These are phyloP conservation scores for Gymnosoma rotundatum DNA, from an alignment of 2,888 invertebrate genomes.

Conservation along the genomic window DNA sequence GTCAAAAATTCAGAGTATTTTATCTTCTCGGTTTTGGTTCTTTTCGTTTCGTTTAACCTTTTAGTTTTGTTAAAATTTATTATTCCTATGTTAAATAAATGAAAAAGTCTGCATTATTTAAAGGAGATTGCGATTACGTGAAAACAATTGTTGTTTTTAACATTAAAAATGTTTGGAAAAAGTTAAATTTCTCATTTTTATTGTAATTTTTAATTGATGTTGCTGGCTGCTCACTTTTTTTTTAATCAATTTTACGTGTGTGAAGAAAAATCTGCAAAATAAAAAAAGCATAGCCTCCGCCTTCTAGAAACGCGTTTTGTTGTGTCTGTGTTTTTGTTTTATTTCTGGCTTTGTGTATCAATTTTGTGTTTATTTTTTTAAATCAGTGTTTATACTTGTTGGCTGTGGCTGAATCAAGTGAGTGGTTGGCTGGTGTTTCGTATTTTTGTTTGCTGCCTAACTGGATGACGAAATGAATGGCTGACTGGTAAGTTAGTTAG, in stretches of 20 bases:
- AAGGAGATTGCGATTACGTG: constrained; percentile 5
- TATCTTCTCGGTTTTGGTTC: constrained; percentile 57
- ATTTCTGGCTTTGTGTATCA: constrained; percentile 44
- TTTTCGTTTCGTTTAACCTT: constrained; percentile 61
- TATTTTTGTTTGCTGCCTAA: constrained; percentile 37
- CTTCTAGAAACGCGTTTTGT: constrained; percentile 71
- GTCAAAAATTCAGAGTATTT: constrained; percentile 48
- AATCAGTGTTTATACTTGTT: constrained; percentile 58
- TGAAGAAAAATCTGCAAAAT: constrained; percentile 64
- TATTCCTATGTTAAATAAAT: constrained; percentile 55
- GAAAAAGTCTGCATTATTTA: constrained; percentile 23
- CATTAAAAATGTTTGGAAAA: constrained; percentile 44
- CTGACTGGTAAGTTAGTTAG: constrained; percentile 54
- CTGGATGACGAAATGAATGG: constrained; percentile 29
- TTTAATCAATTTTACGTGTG: constrained; percentile 63
- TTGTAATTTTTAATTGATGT: constrained; percentile 33
- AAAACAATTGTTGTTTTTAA: constrained; percentile 12
- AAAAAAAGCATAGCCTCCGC: constrained; percentile 66
- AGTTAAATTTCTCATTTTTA: constrained; percentile 32
- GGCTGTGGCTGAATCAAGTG: constrained; percentile 30
- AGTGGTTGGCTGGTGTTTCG: not conserved
- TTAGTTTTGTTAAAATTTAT: constrained; percentile 64
- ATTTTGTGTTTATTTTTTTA: constrained; percentile 3
- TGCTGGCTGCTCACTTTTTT: constrained; percentile 57
- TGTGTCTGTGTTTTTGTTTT: constrained; percentile 46